Conservation (phyloP, 2,888 invertebrate genomes). For the Agrochola circellaris region DNA sequence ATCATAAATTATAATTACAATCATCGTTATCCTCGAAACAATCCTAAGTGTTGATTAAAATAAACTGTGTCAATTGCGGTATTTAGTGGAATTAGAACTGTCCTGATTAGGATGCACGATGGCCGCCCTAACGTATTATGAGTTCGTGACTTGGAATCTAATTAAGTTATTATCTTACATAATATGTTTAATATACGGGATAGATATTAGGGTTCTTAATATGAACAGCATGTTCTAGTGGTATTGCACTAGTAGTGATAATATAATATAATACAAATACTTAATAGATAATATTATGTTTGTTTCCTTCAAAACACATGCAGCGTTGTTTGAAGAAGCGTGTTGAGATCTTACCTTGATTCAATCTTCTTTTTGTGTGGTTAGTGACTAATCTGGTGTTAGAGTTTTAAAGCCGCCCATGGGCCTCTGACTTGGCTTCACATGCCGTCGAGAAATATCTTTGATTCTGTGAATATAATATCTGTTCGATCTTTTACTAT, state of each 20-base stretch:
- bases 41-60: slow-evolving; percentile 56
- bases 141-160: slow-evolving; percentile 78
- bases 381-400: too few relatives aligned
- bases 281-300: too few relatives aligned
- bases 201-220: slow-evolving; percentile 27
- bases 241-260: slow-evolving; percentile 17
- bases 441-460: too few relatives aligned
- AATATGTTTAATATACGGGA: slow-evolving; percentile 35
- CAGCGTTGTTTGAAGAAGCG: not conserved
- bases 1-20: slow-evolving; percentile 27
- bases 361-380: too few relatives aligned
- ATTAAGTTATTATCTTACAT: slow-evolving; percentile 63
- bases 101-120: slow-evolving; percentile 70
- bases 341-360: too few relatives aligned
- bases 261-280: too few relatives aligned
- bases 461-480: too few relatives aligned
- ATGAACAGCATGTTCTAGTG: not conserved
- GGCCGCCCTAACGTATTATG: slow-evolving; percentile 73
- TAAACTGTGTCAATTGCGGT: slow-evolving; percentile 59
- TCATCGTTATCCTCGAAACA: slow-evolving; percentile 27
- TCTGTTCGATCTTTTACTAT: too few relatives aligned
- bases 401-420: too few relatives aligned
- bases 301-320: too few relatives aligned
- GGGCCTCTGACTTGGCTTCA: too few relatives aligned
- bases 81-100: slow-evolving; percentile 63